These are phyloP conservation scores for Nemurella pictetii DNA, from an alignment of 2,888 invertebrate species.

Conservation along the genomic window DNA sequence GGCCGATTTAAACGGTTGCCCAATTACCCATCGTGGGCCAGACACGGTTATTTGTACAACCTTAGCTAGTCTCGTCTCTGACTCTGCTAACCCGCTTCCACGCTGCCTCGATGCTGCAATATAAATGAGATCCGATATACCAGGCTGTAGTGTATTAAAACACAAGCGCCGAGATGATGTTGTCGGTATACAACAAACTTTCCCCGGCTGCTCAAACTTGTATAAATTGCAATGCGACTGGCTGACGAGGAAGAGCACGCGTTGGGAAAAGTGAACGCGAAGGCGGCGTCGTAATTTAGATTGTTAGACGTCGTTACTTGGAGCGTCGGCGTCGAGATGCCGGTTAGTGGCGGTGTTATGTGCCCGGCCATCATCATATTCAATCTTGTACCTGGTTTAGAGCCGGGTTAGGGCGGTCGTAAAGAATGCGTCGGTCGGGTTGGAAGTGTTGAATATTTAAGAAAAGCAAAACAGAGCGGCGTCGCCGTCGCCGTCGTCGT, in stretches of 20 bases:
- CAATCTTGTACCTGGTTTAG: not conserved
- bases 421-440: slow-evolving; percentile 2
- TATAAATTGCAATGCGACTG: not conserved
- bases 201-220: not conserved
- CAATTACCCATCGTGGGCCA: not conserved
- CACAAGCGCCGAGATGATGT: not conserved
- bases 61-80: not conserved
- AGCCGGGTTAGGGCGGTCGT: slow-evolving; percentile 4
- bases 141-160: too few relatives aligned
- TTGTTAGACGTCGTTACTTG: slow-evolving; percentile 1
- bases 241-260: not conserved
- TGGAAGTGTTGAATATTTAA: not conserved
- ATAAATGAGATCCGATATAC: not conserved
- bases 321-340: slow-evolving; percentile 14
- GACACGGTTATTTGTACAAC: not conserved
- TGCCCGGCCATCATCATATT: slow-evolving; percentile 3
- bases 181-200: too few relatives aligned
- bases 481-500: not conserved
- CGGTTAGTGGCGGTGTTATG: not conserved
- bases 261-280: not conserved
- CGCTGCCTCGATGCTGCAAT: not conserved
- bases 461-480: not conserved
- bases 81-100: too few relatives aligned
- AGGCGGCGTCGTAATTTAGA: slow-evolving; percentile 5
- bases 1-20: not conserved